phyloP scores from a whole-genome alignment of 2,888 invertebrate species.

The Plebejus argus region DNA sequence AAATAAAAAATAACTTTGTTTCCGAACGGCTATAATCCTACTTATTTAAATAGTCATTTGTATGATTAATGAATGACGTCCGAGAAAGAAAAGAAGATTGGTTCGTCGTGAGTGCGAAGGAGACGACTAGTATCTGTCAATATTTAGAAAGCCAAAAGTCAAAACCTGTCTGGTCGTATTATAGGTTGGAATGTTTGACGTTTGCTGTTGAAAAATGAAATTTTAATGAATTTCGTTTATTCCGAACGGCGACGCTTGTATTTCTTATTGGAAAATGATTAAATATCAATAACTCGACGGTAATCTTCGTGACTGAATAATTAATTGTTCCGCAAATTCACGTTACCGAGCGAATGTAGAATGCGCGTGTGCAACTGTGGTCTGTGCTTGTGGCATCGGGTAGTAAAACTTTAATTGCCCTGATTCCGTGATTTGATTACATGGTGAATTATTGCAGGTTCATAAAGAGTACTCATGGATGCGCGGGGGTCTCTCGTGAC shows the following conservation, averaged over 20 bases:
- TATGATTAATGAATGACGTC: background rate
- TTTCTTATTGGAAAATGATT: conserved; percentile 53
- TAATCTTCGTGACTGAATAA: conserved; percentile 49
- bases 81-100: conserved; percentile 36
- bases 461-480: conserved; percentile 62
- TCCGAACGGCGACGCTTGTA: conserved; percentile 60
- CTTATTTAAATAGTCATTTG: conserved; percentile 42
- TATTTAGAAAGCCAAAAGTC: background rate
- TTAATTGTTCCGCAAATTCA: background rate
- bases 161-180: background rate
- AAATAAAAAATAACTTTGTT: conserved; percentile 41
- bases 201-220: conserved; percentile 23
- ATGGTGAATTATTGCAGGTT: conserved; percentile 59
- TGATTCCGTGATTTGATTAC: conserved; percentile 58
- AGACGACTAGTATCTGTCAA: conserved; percentile 40
- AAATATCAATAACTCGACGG: conserved; percentile 61
- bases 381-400: conserved; percentile 50
- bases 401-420: conserved; percentile 65
- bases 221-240: conserved; percentile 57
- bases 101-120: conserved; percentile 33
- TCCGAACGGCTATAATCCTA: conserved; percentile 51
- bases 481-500: conserved; percentile 45
- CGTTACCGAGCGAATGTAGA: conserved; percentile 39
- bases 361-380: conserved; percentile 42
- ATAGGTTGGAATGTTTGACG: conserved; percentile 20